Percentiles rank a stretch among this genome's conserved stretches.
Evolutionary conservation across 2,113 vertebrate genomes (phyloP).

Genomic region (Triplophysa siluroides): DNA sequence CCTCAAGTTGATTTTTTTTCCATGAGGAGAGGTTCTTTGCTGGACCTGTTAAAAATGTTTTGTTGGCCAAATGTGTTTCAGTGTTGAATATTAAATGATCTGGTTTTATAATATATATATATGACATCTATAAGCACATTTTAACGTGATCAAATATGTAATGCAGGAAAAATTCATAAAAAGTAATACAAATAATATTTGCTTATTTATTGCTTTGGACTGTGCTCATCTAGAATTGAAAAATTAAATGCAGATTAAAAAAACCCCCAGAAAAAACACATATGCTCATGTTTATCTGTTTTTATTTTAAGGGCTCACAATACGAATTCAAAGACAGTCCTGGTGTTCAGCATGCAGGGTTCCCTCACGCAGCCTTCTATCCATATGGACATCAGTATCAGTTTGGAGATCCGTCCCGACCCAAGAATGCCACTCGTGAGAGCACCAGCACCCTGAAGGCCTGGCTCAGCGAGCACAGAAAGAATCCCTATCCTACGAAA

Average conservation of each 20-base stretch:
- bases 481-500: conserved; percentile 96
- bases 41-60: too few relatives aligned
- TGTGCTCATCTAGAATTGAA: neutral
- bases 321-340: conserved; percentile 97
- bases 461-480: conserved; percentile 89
- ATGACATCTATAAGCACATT: too few relatives aligned
- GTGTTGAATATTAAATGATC: too few relatives aligned
- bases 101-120: too few relatives aligned
- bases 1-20: too few relatives aligned
- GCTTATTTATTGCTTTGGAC: neutral
- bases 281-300: conserved; percentile 51
- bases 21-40: too few relatives aligned
- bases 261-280: neutral
- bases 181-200: neutral
- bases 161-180: too few relatives aligned
- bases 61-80: too few relatives aligned
- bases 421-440: conserved; percentile 96
- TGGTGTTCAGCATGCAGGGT: conserved; percentile 88
- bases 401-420: conserved; percentile 95
- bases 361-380: conserved; percentile 92
- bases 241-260: neutral
- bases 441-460: conserved; percentile 96
- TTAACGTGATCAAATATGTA: too few relatives aligned
- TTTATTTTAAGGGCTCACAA: conserved; percentile 81
- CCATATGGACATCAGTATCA: conserved; percentile 92